Conservation (phyloP, 1,140 invertebrate genomes). For the Drosophila teissieri region DNA sequence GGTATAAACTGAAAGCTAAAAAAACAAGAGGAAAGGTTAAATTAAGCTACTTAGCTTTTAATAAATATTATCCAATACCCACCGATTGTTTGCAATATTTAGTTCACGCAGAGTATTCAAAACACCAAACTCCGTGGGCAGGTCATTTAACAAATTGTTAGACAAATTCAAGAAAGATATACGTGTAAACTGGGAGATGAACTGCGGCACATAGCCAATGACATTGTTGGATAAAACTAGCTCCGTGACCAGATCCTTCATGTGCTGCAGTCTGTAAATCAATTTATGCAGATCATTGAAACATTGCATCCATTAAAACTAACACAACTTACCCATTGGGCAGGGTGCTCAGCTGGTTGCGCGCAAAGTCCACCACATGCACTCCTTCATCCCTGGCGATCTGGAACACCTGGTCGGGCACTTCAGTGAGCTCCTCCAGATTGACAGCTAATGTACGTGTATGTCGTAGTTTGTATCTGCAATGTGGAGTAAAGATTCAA, state of each 20-base stretch:
- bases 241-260: slow-evolving; percentile 64
- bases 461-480: slow-evolving; percentile 90
- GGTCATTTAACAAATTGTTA: slow-evolving; percentile 89
- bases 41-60: background rate
- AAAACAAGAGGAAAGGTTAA: slow-evolving; percentile 20
- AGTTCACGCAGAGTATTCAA: slow-evolving; percentile 91
- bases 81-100: slow-evolving; percentile 93
- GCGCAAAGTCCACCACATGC: slow-evolving; percentile 91
- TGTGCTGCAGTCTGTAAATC: slow-evolving; percentile 42
- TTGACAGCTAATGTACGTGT: slow-evolving; percentile 89
- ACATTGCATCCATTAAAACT: background rate
- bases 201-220: slow-evolving; percentile 87
- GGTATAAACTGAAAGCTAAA: slow-evolving; percentile 91
- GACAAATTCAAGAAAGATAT: slow-evolving; percentile 91
- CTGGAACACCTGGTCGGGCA: slow-evolving; percentile 90
- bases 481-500: slow-evolving; percentile 24
- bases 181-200: slow-evolving; percentile 88
- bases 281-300: background rate
- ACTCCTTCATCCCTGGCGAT: slow-evolving; percentile 90
- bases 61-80: background rate
- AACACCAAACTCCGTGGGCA: slow-evolving; percentile 88
- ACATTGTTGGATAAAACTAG: slow-evolving; percentile 86
- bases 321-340: slow-evolving; percentile 87
- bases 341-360: slow-evolving; percentile 89
- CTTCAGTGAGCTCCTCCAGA: slow-evolving; percentile 87